Base-by-base conservation (phyloP, 1,140 invertebrate genomes). In the Lepidotrigona ventralis region DNA sequence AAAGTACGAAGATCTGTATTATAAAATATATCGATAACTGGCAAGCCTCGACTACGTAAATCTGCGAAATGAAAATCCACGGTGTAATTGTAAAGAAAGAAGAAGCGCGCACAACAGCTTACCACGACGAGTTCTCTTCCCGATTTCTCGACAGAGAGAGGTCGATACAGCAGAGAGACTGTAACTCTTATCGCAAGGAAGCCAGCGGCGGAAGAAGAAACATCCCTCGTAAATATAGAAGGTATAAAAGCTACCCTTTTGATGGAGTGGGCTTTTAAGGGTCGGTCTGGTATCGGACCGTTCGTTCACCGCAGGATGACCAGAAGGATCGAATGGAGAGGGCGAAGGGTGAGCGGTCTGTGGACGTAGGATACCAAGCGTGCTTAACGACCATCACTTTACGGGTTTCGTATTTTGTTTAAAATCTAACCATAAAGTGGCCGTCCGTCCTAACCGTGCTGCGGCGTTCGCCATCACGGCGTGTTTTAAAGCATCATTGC, bases 241-340 rank as follows among this genome's bases (percentile, higher is more conserved):
- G 88, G 91, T 91, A 93, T 93, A 93, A 93, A 93, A 93, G 91
- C 91, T 86, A 92, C 90, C 91, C 90, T 91, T 92, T 91, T 93
- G 93, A 94, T 93, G 90, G 93, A 94, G 92, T 92, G 90, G 90
- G 90, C 90, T 93, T 90, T 93, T 92, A 92, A 93, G 90, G 90
- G 84, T 90, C 87, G 79, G 86, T 79, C 85, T 82, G 87, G 89
- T 91, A 92, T 92, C 90, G 89, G 84, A 73, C 85, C 78, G 83
- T 87, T 83, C 83, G 86, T 89, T 85, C 81, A 82, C 90, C 88
- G 85, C 90, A 91, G 87, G 86, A 91, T 87, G 89, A 91, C 90
- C 91, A 90, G 86, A 90, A 90, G 87, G 87, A 89, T 89, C 88
- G 85, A 77, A 71, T 74, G 70, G 26, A 51, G 56, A 39, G 26